Percentiles rank a stretch among this genome's conserved stretches.
These are phyloP conservation scores for Pterophyllum scalare DNA, from an alignment of 2,113 vertebrate genomes.

Conservation along the genomic window DNA sequence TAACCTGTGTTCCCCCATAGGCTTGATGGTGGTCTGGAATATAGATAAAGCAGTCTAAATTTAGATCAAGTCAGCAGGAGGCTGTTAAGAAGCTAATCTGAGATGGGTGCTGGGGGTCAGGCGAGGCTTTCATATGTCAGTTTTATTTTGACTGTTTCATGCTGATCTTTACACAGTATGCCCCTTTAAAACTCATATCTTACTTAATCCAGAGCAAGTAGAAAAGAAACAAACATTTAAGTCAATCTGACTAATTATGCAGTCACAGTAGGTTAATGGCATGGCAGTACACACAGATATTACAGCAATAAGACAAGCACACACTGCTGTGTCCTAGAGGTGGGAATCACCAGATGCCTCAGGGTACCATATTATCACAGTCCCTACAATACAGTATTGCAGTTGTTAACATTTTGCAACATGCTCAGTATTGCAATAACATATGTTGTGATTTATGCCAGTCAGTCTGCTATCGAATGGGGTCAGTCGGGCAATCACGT, in stretches of 20 bases:
- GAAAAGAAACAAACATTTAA: neutral
- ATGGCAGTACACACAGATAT: neutral
- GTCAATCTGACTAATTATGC: too few species aligned
- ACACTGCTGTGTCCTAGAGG: too few species aligned
- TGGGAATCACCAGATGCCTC: too few species aligned
- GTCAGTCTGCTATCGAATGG: too few species aligned
- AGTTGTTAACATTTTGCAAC: too few species aligned
- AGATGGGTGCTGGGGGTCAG: slow-evolving; percentile 3
- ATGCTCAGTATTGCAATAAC: too few species aligned
- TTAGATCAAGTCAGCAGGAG: slow-evolving; percentile 21
- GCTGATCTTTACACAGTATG: neutral
- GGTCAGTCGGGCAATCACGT: too few species aligned
- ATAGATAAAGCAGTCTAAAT: slow-evolving; percentile 24
- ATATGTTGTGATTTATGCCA: too few species aligned
- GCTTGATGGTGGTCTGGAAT: slow-evolving; percentile 26
- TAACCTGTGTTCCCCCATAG: neutral
- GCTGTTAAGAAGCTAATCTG: slow-evolving; percentile 32
- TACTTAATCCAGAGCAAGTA: neutral
- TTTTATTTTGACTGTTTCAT: neutral
- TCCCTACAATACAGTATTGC: too few species aligned
- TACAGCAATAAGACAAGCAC: neutral
- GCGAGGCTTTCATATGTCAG: neutral
- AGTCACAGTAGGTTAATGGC: too few species aligned
- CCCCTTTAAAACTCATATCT: neutral
- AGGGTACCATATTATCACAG: too few species aligned